Conservation (phyloP, 2,888 invertebrate genomes). For the Lepidonotus clava region DNA sequence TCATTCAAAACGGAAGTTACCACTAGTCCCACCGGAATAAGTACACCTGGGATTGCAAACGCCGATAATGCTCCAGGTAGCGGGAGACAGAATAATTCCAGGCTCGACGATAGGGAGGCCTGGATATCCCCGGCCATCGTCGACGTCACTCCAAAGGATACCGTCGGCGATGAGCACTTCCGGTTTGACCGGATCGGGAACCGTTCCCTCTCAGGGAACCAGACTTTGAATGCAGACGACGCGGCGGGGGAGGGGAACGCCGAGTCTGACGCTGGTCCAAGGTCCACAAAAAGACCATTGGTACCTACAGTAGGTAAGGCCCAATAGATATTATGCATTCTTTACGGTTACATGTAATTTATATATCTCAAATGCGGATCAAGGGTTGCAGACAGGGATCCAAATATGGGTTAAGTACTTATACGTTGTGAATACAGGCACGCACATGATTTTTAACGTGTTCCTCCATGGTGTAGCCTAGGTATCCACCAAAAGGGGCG, state of each 20-base stretch:
- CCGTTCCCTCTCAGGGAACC: neutral
- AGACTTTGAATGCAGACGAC: neutral
- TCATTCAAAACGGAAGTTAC: neutral
- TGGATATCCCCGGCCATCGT: neutral
- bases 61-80: neutral
- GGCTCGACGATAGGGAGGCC: neutral
- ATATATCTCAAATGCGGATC: neutral
- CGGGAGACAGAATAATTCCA: neutral
- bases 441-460: neutral
- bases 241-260: neutral
- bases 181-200: neutral
- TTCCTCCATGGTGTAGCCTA: neutral
- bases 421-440: neutral
- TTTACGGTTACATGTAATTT: neutral
- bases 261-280: neutral
- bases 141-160: neutral
- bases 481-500: neutral
- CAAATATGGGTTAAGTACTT: neutral
- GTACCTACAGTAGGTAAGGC: neutral
- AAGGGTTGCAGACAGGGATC: neutral
- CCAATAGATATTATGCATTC: neutral
- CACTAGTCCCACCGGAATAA: neutral
- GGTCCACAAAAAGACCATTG: neutral
- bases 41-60: neutral
- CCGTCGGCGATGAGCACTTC: constrained; percentile 1